Evolutionary conservation across 2,888 invertebrate species (phyloP), one percentile per base, ranked within the genome.

Genomic region (Sphecodes monilicornis): DNA sequence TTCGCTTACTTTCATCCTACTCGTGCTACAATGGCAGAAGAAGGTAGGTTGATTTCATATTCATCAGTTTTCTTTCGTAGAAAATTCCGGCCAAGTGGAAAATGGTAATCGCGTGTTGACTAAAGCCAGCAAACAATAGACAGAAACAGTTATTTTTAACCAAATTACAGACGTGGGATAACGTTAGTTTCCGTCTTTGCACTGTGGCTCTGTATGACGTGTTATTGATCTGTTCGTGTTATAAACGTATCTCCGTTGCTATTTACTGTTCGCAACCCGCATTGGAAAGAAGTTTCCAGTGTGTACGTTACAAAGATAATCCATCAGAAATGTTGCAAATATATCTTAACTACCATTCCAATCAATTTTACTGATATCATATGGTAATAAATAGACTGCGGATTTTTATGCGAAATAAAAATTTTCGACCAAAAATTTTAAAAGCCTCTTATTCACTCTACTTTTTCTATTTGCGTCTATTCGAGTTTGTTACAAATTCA

Each of bases 101-200:
- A 64, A 66, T 68, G 29, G 26, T 70, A 74, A 70, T 68, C 50
- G 60, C 60, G 41, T 72, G 68, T 80, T 77, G 77, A 80, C 68
- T 41, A 32, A 39, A n/a, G 70, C 70, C 36, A 10, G 66, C 36
- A 36, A 36, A 60, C 54, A 84, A 84, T 84, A 78, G 84, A 72
- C 18, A 70, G 72, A 32, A 43, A 64, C 57, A 68, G 85, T 83
- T 88, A 88, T 88, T 87, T 88, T 82, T 88, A 87, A 85, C 87
- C 26, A 88, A 88, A 88, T 86, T 80, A 60, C 76, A 39, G 72
- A 70, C 70, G 54, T 66, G 36, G 46, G 68, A 76, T 85, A 88
- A 85, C 78, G 87, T 77, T 84, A 77, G 78, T 85, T 83, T 80
- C 84, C 73, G 64, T 70, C 69, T 82, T 74, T 60, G 66, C 50